Evolutionary conservation across 2,888 invertebrate genomes (phyloP).

Genomic region (Choristoneura rosaceana): DNA sequence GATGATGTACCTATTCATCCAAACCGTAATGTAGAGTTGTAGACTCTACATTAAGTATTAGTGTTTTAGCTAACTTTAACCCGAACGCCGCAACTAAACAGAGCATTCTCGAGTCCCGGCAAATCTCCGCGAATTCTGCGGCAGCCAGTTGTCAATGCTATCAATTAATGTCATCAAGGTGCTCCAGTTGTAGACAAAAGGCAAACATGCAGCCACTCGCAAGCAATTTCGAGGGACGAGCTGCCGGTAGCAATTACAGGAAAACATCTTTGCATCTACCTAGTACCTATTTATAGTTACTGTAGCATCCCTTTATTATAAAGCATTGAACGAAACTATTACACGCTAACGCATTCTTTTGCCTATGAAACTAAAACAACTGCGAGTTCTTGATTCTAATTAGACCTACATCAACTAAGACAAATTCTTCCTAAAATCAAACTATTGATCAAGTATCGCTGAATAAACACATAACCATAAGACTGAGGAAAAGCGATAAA

Average conservation of each 20-base stretch:
- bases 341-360: background rate
- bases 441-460: background rate
- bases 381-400: background rate
- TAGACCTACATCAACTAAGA: background rate
- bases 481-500: background rate
- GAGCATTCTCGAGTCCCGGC: slow-evolving; percentile 6
- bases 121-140: slow-evolving; percentile 55
- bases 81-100: background rate
- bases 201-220: slow-evolving; percentile 64
- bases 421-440: too few species aligned
- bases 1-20: too few species aligned
- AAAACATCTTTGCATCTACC: background rate
- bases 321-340: background rate
- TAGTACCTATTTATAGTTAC: background rate
- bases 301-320: background rate
- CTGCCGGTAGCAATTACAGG: background rate
- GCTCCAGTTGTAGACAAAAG: slow-evolving; percentile 72
- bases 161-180: slow-evolving; percentile 76
- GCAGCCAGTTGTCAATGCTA: slow-evolving; percentile 66
- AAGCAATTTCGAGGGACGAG: slow-evolving; percentile 44
- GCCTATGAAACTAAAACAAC: background rate
- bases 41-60: too few species aligned
- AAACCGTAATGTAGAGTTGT: too few species aligned
- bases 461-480: background rate
- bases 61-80: background rate